Evolutionary conservation across 2,113 vertebrate genomes (phyloP).

Genomic region (Pangasianodon hypophthalmus): DNA sequence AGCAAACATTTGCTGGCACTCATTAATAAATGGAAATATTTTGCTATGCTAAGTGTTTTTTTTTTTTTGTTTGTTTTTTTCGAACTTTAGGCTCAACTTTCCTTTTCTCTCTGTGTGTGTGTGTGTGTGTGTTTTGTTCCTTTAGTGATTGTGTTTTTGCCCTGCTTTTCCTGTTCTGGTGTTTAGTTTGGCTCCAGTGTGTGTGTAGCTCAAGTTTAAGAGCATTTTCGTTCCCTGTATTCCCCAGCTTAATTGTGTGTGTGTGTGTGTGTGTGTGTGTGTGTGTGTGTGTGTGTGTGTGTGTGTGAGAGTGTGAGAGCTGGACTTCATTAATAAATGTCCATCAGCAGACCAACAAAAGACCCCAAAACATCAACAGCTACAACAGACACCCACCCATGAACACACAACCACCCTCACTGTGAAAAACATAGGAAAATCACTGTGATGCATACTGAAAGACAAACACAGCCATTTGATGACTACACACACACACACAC

Average conservation of each 20-base stretch:
- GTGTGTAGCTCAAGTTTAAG: background rate
- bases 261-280: background rate
- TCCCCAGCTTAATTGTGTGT: background rate
- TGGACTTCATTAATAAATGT: slow-evolving; percentile 14
- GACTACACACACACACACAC: slow-evolving; percentile 8
- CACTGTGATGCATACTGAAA: background rate
- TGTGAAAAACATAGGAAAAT: background rate
- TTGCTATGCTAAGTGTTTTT: slow-evolving; percentile 11
- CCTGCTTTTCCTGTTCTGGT: slow-evolving; percentile 11
- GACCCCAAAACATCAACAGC: background rate
- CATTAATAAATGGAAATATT: slow-evolving; percentile 18
- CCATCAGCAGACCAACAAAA: background rate
- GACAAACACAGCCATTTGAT: background rate
- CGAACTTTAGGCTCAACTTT: background rate
- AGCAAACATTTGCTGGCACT: slow-evolving; percentile 9
- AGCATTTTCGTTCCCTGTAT: background rate
- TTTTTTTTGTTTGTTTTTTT: too few species aligned
- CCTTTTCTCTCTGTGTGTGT: background rate
- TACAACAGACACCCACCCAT: slow-evolving; percentile 6
- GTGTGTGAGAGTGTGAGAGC: background rate
- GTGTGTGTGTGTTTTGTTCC: background rate
- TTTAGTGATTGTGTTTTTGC: slow-evolving; percentile 6
- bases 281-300: background rate
- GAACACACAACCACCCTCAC: background rate
- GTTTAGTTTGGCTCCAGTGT: slow-evolving; percentile 28